phyloP scores from a whole-genome alignment of 2,797 vertebrate genomes.

The Neomorphus geoffroyi region DNA sequence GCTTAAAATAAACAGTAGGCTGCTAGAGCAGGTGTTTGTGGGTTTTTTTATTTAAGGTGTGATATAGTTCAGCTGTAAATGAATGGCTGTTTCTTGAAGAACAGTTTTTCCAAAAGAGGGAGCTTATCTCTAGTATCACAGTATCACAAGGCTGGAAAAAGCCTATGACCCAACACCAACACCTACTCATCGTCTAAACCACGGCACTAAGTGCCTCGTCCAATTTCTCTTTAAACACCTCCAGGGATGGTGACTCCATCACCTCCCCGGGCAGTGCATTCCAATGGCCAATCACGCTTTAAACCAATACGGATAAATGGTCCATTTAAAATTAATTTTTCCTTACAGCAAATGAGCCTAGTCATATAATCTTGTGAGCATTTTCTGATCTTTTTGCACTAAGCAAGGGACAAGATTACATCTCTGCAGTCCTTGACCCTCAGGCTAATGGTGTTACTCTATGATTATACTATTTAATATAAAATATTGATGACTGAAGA shows the following conservation, averaged over 20 bases:
- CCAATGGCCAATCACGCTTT: too few relatives aligned
- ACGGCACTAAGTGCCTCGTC: too few relatives aligned
- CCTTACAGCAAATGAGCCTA: background rate
- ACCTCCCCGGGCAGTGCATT: too few relatives aligned
- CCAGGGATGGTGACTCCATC: too few relatives aligned
- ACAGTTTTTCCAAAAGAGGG: background rate
- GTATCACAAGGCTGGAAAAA: too few relatives aligned
- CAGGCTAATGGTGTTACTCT: background rate
- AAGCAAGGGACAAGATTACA: background rate
- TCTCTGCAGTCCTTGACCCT: background rate
- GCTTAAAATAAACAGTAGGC: background rate
- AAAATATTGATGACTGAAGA: constrained; percentile 22
- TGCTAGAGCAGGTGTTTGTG: background rate
- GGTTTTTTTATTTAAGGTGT: background rate
- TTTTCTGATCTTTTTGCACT: background rate
- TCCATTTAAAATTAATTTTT: background rate
- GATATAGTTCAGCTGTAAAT: background rate
- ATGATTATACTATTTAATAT: background rate
- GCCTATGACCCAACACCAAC: too few relatives aligned
- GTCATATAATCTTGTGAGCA: fast-evolving
- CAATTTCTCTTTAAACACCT: too few relatives aligned
- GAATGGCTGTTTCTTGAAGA: background rate
- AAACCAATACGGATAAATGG: background rate
- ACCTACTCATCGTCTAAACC: too few relatives aligned
- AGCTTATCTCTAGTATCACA: background rate